Base-by-base conservation (phyloP, 1,140 invertebrate genomes). In the Nasonia vitripennis region DNA sequence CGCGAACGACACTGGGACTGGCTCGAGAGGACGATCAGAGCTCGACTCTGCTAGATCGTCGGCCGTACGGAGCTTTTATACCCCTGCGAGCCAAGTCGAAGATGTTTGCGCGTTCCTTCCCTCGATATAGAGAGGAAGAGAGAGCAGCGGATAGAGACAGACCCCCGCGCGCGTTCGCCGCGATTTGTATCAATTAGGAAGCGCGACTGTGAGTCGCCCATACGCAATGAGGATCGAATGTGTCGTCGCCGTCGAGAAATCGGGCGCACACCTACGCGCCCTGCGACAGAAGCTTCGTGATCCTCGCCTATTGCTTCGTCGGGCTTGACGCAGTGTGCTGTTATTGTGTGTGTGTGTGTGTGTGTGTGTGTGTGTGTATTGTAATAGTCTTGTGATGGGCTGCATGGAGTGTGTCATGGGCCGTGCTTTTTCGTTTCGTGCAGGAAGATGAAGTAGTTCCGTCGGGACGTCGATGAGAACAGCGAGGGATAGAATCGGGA, bases 101-200 rank as follows among this genome's bases (percentile, higher is more conserved):
- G 73, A 45, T 78, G 48, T 78, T 48, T 23, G 41, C 48, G 75
- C 14, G 11, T 12, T 34, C 27, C 20, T 23, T n/a, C 31, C 27
- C 31, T 67, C 20, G 67, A 23, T 14, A 51, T 12, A 48, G 45
- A 48, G 27, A 27, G 27, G 1, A 27, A 27, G 27, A 27, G 27
- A 27, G 48, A 14, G 48, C 5, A 17, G 5, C 2, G n/a, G 67
- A 23, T 5, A 27, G 34, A 73, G 71, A 17, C 31, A 86, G 87
- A 87, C 89, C 89, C 89, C 89, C 85, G 86, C 83, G 87, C 86
- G 84, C 84, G 87, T 87, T 88, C 88, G 84, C 88, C 87, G 89
- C 88, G 86, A 93, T 93, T 93, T 89, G 90, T 93, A 90, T 93
- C 89, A 89, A 93, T 93, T 93, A 82, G 91, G 51, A 81, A 86